Base-by-base conservation (phyloP, 1,140 invertebrate genomes). In the Brachionus plicatilis region DNA sequence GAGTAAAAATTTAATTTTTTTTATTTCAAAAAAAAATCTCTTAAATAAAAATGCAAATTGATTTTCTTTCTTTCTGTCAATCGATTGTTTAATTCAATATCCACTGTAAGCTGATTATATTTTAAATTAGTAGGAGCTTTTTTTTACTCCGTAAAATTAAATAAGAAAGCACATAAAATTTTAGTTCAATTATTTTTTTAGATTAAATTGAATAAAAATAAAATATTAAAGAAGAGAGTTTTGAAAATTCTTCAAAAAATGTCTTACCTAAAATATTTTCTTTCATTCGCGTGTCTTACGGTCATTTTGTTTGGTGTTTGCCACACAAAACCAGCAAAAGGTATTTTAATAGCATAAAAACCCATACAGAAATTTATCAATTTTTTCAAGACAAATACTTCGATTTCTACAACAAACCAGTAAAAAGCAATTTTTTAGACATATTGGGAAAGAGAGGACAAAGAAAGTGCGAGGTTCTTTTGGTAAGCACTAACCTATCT, bases 391-490 rank as follows among this genome's bases (percentile, higher is more conserved):
- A 17, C 17, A 24, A 50, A 50, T 1, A 11, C 0, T 76, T 76
- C 20, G 20, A 76, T 72, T 43, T 20, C 2, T 43, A 43, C 17
- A 76, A 50, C 24, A 33, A 76, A 50, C 72, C 41, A 76, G 8
- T 76, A 27, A 76, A 76, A 76, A 76, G 24, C 14, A 76, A 50
- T 50, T 76, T 76, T 76, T 29, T 76, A 50, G 72, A 76, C 24
- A 76, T 76, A 20, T 76, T 76, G 72, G 72, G 72, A 2, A 76
- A 76, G 43, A 47, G 72, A 76, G 72, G 72, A 76, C 72, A 76
- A 12, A 76, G 43, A 50, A 76, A 76, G 53, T 76, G 72, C 17
- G 72, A 76, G 12, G 11, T 45, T 76, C 43, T 76, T 27, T 76
- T 76, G 43, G 68, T 72, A 72, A 72, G n/a, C 33, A 70, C n/a